Conservation (phyloP, 2,113 vertebrate species). For the Hemicordylus capensis region DNA sequence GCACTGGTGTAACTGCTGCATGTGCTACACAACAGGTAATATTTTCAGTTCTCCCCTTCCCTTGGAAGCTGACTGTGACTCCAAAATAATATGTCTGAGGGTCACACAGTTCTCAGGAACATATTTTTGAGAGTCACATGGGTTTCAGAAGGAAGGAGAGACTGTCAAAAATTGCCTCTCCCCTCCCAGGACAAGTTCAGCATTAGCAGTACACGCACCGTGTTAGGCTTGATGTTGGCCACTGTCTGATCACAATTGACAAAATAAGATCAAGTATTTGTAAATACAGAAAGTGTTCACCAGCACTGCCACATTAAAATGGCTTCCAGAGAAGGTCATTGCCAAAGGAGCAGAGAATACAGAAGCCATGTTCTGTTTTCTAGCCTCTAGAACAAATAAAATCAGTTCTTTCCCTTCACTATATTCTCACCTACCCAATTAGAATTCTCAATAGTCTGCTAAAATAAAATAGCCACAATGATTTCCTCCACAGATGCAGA, state of each 20-base stretch:
- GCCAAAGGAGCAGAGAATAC: neutral
- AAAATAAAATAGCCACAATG: conserved; percentile 3
- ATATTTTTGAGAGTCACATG: no score
- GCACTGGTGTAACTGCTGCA: no score
- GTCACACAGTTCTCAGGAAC: no score
- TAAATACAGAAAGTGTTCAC: neutral
- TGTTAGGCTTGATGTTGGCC: no score
- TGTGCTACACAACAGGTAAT: no score
- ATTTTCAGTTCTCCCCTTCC: no score
- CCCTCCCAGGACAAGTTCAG: no score
- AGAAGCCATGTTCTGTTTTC: neutral
- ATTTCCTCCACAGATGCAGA: neutral
- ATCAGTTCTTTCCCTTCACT: neutral
- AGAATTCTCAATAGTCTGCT: neutral
- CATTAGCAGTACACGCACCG: no score
- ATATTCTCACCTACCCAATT: neutral
- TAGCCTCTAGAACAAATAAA: neutral
- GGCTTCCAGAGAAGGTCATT: neutral
- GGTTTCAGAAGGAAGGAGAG: no score
- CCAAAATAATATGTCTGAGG: no score
- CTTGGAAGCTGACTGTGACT: no score
- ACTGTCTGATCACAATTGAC: neutral
- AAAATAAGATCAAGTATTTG: neutral
- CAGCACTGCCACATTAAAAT: neutral
- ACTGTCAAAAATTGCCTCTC: no score